Evolutionary conservation across 2,113 vertebrate genomes (phyloP).

Genomic region (Rhabdornis inornatus): DNA sequence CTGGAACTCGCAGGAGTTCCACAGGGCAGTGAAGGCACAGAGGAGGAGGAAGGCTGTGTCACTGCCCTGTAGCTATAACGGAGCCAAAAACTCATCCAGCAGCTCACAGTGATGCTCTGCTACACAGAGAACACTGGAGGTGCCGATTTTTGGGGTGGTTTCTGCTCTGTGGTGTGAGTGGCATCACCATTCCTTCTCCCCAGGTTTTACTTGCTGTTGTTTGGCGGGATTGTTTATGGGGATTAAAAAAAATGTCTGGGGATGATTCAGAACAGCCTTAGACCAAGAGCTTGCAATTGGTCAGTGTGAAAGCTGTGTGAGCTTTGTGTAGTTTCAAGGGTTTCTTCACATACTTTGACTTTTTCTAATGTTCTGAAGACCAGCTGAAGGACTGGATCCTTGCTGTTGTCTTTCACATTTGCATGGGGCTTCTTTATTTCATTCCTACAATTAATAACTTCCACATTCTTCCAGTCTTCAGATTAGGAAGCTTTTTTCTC

Average conservation of each 20-base stretch:
- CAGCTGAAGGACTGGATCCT: background rate
- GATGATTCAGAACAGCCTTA: background rate
- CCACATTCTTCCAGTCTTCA: background rate
- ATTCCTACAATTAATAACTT: background rate
- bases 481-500: background rate
- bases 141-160: background rate
- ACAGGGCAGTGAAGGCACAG: background rate
- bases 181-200: background rate
- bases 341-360: background rate
- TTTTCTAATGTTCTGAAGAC: background rate
- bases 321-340: fast-evolving
- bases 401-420: background rate
- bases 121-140: background rate
- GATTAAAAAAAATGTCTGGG: background rate
- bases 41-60: background rate
- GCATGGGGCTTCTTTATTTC: background rate
- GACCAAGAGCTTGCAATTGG: background rate
- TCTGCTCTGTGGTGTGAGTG: fast-evolving
- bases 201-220: background rate
- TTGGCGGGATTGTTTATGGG: background rate
- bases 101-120: background rate
- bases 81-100: background rate
- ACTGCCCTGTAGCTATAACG: background rate
- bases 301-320: background rate
- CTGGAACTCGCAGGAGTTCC: background rate